Evolutionary conservation across 2,113 vertebrate genomes (phyloP).

Genomic region (Anoura caudifer): DNA sequence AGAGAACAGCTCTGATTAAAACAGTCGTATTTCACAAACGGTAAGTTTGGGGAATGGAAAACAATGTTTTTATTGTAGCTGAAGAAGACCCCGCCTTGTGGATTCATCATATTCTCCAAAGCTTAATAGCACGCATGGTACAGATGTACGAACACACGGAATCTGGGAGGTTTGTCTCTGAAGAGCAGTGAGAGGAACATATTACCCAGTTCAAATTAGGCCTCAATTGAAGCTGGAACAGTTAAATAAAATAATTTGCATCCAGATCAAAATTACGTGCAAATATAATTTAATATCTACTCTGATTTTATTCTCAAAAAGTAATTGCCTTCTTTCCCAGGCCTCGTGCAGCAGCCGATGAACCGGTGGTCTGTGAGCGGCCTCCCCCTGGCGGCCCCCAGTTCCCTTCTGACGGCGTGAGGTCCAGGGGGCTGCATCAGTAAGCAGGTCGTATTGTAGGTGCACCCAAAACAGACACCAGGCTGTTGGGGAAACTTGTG

Average conservation of each 20-base stretch:
- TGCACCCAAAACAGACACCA: neutral
- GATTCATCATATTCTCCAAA: constrained; percentile 22
- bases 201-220: neutral
- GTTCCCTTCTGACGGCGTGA: neutral
- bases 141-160: neutral
- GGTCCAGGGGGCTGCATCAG: neutral
- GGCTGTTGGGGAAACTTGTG: neutral
- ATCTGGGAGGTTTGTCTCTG: neutral
- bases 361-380: neutral
- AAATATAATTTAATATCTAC: neutral
- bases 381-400: neutral
- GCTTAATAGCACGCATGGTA: neutral
- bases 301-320: constrained; percentile 8
- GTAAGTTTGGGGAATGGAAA: neutral
- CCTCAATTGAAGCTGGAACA: neutral
- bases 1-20: neutral
- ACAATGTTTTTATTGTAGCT: neutral
- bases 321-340: neutral
- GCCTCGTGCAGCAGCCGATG: neutral
- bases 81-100: neutral
- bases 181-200: neutral
- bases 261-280: neutral
- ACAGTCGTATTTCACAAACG: neutral
- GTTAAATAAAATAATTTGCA: constrained; percentile 38
- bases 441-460: neutral